phyloP scores from a whole-genome alignment of 1,140 invertebrate species.

The Parapsyche elsis region DNA sequence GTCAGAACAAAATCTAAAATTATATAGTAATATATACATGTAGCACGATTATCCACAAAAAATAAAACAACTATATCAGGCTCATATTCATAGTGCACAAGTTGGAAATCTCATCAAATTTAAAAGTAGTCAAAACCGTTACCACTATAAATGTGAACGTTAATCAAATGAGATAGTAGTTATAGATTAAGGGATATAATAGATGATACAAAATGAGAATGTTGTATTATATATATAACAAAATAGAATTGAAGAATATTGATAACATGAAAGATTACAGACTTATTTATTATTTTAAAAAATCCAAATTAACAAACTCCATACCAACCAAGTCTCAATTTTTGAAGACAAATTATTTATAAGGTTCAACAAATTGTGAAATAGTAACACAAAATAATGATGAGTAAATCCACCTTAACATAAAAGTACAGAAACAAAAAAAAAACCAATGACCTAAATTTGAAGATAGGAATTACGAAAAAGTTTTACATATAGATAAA shows the following conservation, averaged over 20 bases:
- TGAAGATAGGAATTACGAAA: constrained; percentile 11
- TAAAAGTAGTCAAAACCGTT: constrained; percentile 50
- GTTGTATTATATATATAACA: constrained; percentile 32
- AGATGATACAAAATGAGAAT: constrained; percentile 18
- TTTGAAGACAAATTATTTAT: background rate
- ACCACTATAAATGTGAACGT: constrained; percentile 54
- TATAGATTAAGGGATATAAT: constrained; percentile 20
- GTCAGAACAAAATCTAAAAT: constrained; percentile 57
- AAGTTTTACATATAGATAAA: constrained; percentile 24
- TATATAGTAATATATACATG: constrained; percentile 56
- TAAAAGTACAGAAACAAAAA: background rate
- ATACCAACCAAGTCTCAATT: constrained; percentile 27
- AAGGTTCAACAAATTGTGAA: constrained; percentile 3
- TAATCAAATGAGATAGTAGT: constrained; percentile 47
- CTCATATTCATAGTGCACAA: constrained; percentile 56
- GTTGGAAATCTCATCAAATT: constrained; percentile 54
- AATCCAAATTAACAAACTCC: constrained; percentile 33
- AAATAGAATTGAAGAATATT: constrained; percentile 39
- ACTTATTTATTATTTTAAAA: constrained; percentile 24
- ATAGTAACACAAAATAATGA: constrained; percentile 17
- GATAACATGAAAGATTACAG: constrained; percentile 34
- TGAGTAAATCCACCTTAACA: constrained; percentile 4
- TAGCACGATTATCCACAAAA: constrained; percentile 57
- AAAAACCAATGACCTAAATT: constrained; percentile 9
- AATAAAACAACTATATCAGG: constrained; percentile 57